Evolutionary conservation across 2,888 invertebrate species (phyloP), one percentile per base, ranked within the genome.

Genomic region (Amphipyra tragopoginis): DNA sequence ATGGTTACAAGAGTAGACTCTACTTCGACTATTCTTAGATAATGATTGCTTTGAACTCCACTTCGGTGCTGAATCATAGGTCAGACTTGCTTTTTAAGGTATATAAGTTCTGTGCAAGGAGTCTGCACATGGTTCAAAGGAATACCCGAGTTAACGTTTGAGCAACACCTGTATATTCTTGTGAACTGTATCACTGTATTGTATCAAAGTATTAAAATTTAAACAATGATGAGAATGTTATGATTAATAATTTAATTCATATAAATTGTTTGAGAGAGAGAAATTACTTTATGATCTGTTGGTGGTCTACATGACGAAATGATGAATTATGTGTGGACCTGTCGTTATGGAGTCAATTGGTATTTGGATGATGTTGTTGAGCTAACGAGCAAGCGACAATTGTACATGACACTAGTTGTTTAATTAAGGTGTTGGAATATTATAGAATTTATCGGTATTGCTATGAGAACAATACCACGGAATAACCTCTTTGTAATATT

Each of bases 141-240:
- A 44, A n/a, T 36, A 43, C 43, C 29, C 2, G 7, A 13, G 13
- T 33, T 38, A 47, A 40, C 29, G 21, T 26, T 26, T 39, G 39
- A 50, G 44, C 34, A 43, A 47, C 49, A 50, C 13, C 33, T 54
- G 15, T 53, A 53, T 67, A 61, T 54, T 68, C 63, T 75, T 68
- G 64, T 63, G 54, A 76, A 53, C 69, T 51, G 62, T 64, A 71
- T 47, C 66, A 76, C 51, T 61, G 69, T 61, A 70, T 79, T 75
- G 63, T 72, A 59, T 72, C 72, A 64, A 77, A 73, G 75, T 72
- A 78, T 63, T 75, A 62, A 75, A 72, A 62, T 69, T 69, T 64
- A 75, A 72, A 84, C 84, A 85, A 83, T 82, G 77, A 77, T 84
- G 85, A 60, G 83, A 84, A 80, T 80, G 82, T 83, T 84, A 77